Evolutionary conservation across 2,113 vertebrate genomes (phyloP), one percentile per base, ranked within the genome.

Genomic region (Aegotheles bennettii): DNA sequence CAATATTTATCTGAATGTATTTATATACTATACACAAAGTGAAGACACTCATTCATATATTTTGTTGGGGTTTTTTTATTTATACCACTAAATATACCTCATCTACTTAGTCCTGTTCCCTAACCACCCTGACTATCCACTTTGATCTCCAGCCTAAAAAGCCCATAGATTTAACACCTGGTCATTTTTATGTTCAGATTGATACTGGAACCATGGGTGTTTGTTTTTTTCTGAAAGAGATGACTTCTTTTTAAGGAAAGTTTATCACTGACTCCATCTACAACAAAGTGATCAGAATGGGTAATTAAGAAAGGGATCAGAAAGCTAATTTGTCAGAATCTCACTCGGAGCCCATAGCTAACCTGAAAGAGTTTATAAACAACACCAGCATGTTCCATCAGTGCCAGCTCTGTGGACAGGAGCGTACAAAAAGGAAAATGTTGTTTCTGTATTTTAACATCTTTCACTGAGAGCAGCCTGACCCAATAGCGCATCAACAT

Each of bases 321-420:
- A n/a, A n/a, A n/a, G n/a, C n/a, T n/a, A n/a, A 48, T 79, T 6
- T 38, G 45, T 57, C 45, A 83, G n/a, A 90, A 61, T 35, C 36
- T 67, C 70, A 42, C 48, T 50, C 2, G 1, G 70, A 87, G 6
- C 57, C 73, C 0, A 1, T 1, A 75, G 19, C n/a, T 80, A 40
- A 92, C n/a, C 67, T 71, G 54, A 13, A 80, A 28, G 11, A 47
- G 61, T 35, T 91, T 78, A 74, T 29, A 71, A 12, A 33, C 25
- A 85, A 54, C 31, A 84, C 38, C 38, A 87, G 16, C 28, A 51
- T 1, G 1, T 64, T 84, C 36, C 74, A 71, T 19, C 40, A 82
- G 26, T 0, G 4, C 51, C 25, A 76, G 14, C 51, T 84, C 51
- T 76, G 24, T 28, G 20, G 60, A 78, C 26, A 65, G 31, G 10